Conservation (phyloP, 2,797 vertebrate genomes). For the Dendrocincla fuliginosa region DNA sequence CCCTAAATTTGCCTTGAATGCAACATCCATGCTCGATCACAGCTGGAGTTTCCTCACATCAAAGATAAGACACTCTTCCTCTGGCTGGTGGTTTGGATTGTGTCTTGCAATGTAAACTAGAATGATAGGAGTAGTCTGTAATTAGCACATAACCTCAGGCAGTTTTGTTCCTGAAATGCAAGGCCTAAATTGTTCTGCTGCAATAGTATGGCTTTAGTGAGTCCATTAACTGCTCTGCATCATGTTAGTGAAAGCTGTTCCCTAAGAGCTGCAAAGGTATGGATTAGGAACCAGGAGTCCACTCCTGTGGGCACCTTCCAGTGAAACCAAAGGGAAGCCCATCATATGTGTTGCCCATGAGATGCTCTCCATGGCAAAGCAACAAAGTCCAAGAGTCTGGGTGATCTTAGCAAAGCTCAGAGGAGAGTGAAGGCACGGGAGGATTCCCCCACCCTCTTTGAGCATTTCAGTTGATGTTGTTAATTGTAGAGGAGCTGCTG, state of each 20-base stretch:
- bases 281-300: background rate
- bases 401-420: background rate
- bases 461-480: background rate
- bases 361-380: background rate
- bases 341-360: background rate
- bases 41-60: background rate
- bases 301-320: background rate
- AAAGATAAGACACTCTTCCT: background rate
- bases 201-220: background rate
- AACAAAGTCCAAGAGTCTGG: background rate
- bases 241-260: background rate
- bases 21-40: background rate
- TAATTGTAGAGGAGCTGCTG: background rate
- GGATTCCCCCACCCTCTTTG: background rate
- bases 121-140: background rate
- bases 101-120: background rate
- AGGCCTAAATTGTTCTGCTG: background rate
- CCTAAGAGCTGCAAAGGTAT: background rate
- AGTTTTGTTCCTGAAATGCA: constrained; percentile 13
- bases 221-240: background rate
- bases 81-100: background rate
- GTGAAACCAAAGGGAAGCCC: background rate
- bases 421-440: fast-evolving
- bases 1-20: background rate
- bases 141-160: background rate